Evolutionary conservation across 2,797 vertebrate species (phyloP).

Genomic region (Gambusia yucatana): DNA sequence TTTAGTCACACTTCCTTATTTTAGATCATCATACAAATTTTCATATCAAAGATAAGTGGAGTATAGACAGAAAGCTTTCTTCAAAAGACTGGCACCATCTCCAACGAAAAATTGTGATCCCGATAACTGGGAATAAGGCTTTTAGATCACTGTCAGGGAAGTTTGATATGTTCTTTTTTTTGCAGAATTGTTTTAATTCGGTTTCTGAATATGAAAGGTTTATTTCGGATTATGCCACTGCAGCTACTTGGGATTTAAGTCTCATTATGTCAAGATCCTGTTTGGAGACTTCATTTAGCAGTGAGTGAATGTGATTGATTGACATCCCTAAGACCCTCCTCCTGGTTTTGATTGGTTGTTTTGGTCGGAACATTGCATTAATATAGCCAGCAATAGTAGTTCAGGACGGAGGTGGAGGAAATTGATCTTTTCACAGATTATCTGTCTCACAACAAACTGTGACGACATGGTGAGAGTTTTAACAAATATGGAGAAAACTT

Average conservation of each 20-base stretch:
- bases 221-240: background rate
- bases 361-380: too few relatives aligned
- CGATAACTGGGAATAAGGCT: background rate
- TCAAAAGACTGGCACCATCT: background rate
- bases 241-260: background rate
- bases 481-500: too few relatives aligned
- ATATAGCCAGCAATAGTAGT: too few relatives aligned
- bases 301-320: too few relatives aligned
- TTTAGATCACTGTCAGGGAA: background rate
- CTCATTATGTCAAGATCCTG: background rate
- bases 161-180: background rate
- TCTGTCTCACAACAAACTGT: too few relatives aligned
- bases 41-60: background rate
- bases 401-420: too few relatives aligned
- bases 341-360: too few relatives aligned
- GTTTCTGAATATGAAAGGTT: background rate
- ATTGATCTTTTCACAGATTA: too few relatives aligned
- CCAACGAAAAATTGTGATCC: background rate
- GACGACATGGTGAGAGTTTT: too few relatives aligned
- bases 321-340: too few relatives aligned
- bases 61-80: background rate
- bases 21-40: background rate
- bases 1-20: background rate
- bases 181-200: background rate
- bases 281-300: background rate